Evolutionary conservation across 1,140 invertebrate species (phyloP).

Genomic region (Drosophila pandora): DNA sequence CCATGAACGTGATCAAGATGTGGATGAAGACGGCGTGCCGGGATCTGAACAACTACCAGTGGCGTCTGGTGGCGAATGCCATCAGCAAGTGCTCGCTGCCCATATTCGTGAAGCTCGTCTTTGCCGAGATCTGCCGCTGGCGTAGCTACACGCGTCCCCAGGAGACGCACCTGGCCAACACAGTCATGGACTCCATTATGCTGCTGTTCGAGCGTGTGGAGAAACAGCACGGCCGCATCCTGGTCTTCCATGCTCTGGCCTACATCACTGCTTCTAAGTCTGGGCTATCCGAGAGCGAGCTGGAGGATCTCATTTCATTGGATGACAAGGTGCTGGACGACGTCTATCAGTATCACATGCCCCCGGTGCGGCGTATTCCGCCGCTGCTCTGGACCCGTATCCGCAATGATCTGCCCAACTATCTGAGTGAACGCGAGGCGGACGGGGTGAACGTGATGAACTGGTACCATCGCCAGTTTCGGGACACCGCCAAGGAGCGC

Average conservation of each 20-base stretch:
- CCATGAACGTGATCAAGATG: slow-evolving; percentile 96
- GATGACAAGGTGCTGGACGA: slow-evolving; percentile 98
- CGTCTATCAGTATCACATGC: slow-evolving; percentile 99
- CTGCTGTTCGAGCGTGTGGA: slow-evolving; percentile 98
- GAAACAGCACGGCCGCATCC: slow-evolving; percentile 95
- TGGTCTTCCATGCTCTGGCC: slow-evolving; percentile 96
- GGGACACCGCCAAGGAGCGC: slow-evolving; percentile 95
- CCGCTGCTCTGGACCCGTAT: slow-evolving; percentile 98
- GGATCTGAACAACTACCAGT: slow-evolving; percentile 96
- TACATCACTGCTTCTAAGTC: slow-evolving; percentile 97
- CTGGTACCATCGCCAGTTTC: slow-evolving; percentile 99
- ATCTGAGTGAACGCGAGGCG: slow-evolving; percentile 97
- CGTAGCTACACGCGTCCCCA: slow-evolving; percentile 97
- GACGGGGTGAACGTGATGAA: slow-evolving; percentile 98
- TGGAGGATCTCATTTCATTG: slow-evolving; percentile 97
- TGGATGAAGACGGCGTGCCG: slow-evolving; percentile 97
- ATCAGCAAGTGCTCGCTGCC: slow-evolving; percentile 97
- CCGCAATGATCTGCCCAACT: slow-evolving; percentile 97
- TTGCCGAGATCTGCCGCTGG: slow-evolving; percentile 98
- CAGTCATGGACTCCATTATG: slow-evolving; percentile 99
- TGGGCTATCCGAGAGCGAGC: slow-evolving; percentile 95
- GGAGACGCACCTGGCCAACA: slow-evolving; percentile 95
- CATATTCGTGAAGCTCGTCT: slow-evolving; percentile 98
- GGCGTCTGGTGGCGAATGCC: slow-evolving; percentile 96
- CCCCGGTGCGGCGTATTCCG: slow-evolving; percentile 96